These are phyloP conservation scores for Lasioglossum oenotherae DNA, from an alignment of 2,888 invertebrate species.

Conservation along the genomic window DNA sequence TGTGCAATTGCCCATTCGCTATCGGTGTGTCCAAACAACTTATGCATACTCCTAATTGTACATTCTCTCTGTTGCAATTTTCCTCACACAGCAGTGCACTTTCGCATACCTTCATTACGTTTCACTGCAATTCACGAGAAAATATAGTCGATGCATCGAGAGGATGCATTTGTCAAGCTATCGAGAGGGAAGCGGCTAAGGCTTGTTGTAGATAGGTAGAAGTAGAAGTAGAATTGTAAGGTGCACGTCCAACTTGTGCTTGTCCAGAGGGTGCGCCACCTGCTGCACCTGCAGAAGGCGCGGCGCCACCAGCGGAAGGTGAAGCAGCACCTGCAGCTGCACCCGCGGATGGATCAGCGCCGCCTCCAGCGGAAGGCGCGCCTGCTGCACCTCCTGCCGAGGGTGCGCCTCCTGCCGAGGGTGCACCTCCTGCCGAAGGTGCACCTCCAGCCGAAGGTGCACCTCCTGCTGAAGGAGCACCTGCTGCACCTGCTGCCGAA, in stretches of 20 bases:
- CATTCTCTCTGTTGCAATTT: neutral
- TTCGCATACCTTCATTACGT: neutral
- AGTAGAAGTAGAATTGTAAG: slow-evolving; percentile 16
- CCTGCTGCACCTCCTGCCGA: slow-evolving; percentile 76
- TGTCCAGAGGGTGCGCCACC: slow-evolving; percentile 62
- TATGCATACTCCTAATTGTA: too few relatives aligned
- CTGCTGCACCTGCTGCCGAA: slow-evolving; percentile 72
- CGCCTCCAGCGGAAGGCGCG: slow-evolving; percentile 81
- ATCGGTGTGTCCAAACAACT: too few relatives aligned
- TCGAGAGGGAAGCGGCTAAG: neutral
- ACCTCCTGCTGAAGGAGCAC: slow-evolving; percentile 79
- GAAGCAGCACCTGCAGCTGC: slow-evolving; percentile 57
- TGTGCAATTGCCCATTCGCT: too few relatives aligned
- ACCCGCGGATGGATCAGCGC: slow-evolving; percentile 71
- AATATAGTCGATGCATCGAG: neutral
- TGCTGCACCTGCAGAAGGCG: slow-evolving; percentile 73
- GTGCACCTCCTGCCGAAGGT: slow-evolving; percentile 75
- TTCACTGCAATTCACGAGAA: slow-evolving; percentile 17
- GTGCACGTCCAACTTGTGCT: slow-evolving; percentile 13
- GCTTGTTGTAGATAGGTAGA: neutral
- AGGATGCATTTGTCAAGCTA: neutral
- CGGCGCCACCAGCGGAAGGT: slow-evolving; percentile 53
- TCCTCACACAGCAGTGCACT: neutral
- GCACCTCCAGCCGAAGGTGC: slow-evolving; percentile 80
- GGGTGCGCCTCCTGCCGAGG: slow-evolving; percentile 73